phyloP scores from a whole-genome alignment of 2,113 vertebrate genomes.

The Urocynchramus pylzowi region DNA sequence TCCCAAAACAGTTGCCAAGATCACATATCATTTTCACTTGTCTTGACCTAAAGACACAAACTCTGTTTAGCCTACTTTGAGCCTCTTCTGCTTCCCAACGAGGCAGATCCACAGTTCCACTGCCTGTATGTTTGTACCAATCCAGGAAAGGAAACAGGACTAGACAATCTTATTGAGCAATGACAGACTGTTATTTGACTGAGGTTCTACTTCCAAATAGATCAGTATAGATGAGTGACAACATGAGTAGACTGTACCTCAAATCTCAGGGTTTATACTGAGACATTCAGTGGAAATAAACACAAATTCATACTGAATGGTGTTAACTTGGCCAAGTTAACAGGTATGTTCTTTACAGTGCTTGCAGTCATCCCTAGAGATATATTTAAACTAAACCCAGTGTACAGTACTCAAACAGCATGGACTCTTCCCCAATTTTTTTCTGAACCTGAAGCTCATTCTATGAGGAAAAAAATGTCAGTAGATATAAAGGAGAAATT shows the following conservation, averaged over 20 bases:
- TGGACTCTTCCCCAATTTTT: not conserved
- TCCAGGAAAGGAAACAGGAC: not conserved
- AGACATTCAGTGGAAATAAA: not conserved
- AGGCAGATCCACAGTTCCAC: not conserved
- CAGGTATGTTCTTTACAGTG: not conserved
- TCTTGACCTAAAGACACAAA: not conserved
- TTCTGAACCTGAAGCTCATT: not conserved
- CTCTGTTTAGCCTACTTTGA: not conserved
- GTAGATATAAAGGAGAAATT: not conserved
- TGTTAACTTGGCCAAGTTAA: not conserved
- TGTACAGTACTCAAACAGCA: not conserved
- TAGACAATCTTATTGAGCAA: not conserved
- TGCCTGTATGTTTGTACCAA: not conserved
- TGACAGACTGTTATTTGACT: not conserved
- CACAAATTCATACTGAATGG: not conserved
- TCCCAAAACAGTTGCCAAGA: not conserved
- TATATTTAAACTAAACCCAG: not conserved
- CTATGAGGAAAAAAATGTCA: not conserved
- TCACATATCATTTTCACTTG: not conserved
- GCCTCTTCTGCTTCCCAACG: not conserved
- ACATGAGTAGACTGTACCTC: not conserved
- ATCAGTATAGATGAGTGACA: not conserved
- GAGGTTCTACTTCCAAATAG: not conserved
- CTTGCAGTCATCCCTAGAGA: not conserved
- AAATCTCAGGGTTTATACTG: not conserved